A percentile compares a stretch with the other conserved stretches of the same genome.
These are phyloP conservation scores for Rhynchomys soricoides DNA, from an alignment of 2,113 vertebrate genomes.

Conservation along the genomic window DNA sequence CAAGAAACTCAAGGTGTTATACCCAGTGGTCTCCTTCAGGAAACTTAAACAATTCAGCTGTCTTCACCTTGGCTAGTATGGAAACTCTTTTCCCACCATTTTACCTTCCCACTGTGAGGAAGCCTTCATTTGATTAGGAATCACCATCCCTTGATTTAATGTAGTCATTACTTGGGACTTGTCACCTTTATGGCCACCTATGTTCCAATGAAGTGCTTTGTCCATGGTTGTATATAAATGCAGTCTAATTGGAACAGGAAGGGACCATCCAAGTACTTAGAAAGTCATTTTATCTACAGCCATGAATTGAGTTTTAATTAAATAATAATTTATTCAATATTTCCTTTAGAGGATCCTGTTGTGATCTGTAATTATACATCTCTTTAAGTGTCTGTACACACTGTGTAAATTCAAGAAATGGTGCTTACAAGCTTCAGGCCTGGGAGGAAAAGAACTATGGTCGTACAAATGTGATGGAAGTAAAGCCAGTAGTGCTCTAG, in stretches of 20 bases:
- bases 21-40: neutral
- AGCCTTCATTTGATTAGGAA: slow-evolving; percentile 54
- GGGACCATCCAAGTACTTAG: neutral
- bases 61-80: neutral
- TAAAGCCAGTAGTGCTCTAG: neutral
- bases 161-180: slow-evolving; percentile 26
- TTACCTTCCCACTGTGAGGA: neutral
- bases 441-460: slow-evolving; percentile 31
- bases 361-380: slow-evolving; percentile 40
- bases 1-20: neutral
- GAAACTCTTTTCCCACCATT: slow-evolving; percentile 20
- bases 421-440: slow-evolving; percentile 38
- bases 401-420: slow-evolving; percentile 53
- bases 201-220: slow-evolving; percentile 55
- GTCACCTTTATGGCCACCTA: slow-evolving; percentile 53
- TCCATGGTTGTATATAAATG: slow-evolving; percentile 55
- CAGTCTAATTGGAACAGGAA: slow-evolving; percentile 53
- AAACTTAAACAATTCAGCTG: neutral
- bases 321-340: slow-evolving; percentile 74
- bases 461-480: neutral
- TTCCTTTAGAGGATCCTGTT: slow-evolving; percentile 37
- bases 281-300: slow-evolving; percentile 62
- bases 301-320: slow-evolving; percentile 77
- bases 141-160: slow-evolving; percentile 67
- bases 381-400: slow-evolving; percentile 57